phyloP scores from a whole-genome alignment of 53 echinoderm and acorn worm species.

The Crossaster papposus region DNA sequence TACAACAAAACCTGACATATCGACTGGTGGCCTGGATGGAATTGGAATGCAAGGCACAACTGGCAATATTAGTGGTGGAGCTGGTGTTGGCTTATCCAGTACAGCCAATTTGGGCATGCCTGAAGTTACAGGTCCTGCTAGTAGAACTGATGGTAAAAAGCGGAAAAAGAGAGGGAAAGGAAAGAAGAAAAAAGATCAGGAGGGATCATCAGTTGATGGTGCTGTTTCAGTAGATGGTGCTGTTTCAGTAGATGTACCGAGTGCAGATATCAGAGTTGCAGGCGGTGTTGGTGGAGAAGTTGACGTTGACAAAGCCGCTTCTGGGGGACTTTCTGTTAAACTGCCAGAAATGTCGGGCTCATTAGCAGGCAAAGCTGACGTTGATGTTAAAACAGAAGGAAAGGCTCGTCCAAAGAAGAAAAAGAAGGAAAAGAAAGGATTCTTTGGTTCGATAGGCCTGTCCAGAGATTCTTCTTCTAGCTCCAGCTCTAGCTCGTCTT shows the following conservation, averaged over 20 bases:
- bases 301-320: constrained; percentile 56
- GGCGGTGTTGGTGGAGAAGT: constrained; percentile 55
- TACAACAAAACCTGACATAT: constrained; percentile 14
- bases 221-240: constrained; percentile 22
- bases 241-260: constrained; percentile 34
- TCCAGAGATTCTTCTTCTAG: constrained; percentile 55
- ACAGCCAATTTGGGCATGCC: constrained; percentile 35
- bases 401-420: constrained; percentile 48
- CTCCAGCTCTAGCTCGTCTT: constrained; percentile 49
- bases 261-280: constrained; percentile 41
- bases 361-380: constrained; percentile 51
- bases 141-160: constrained; percentile 62
- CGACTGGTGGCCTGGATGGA: not conserved
- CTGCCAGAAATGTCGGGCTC: constrained; percentile 50
- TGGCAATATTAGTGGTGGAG: constrained; percentile 17
- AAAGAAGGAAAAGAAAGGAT: constrained; percentile 67
- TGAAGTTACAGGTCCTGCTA: constrained; percentile 24
- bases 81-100: constrained; percentile 25
- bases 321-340: constrained; percentile 63
- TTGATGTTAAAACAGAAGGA: constrained; percentile 29
- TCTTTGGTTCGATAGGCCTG: constrained; percentile 72
- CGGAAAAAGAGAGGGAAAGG: constrained; percentile 64
- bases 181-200: constrained; percentile 59
- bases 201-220: constrained; percentile 71
- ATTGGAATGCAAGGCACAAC: constrained; percentile 27